Evolutionary conservation across 2,888 invertebrate genomes (phyloP).

Genomic region (Cheilosia vernalis): DNA sequence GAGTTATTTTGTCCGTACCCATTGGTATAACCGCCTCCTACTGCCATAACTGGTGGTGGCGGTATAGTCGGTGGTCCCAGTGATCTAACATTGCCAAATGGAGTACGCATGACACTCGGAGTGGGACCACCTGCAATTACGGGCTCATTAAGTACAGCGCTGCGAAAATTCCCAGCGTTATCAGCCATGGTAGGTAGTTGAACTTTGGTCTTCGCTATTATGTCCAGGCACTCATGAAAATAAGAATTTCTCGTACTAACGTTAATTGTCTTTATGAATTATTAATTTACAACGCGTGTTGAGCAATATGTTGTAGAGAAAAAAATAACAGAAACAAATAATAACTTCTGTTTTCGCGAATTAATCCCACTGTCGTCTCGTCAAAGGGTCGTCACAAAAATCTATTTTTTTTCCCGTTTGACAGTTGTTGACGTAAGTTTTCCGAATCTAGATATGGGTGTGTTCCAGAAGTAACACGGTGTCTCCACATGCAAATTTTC

Average conservation of each 20-base stretch:
- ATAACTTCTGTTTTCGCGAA: constrained; percentile 2
- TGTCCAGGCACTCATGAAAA: constrained; percentile 29
- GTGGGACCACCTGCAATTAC: constrained; percentile 76
- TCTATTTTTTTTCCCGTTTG: constrained; percentile 1
- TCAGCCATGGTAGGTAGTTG: constrained; percentile 71
- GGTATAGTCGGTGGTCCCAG: constrained; percentile 77
- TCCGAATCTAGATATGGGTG: too few species aligned
- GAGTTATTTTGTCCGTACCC: constrained; percentile 62
- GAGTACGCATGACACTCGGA: constrained; percentile 78
- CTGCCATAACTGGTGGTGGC: constrained; percentile 49
- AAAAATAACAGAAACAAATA: not conserved
- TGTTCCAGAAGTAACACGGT: too few species aligned
- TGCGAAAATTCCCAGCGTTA: constrained; percentile 78
- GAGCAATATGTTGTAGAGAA: not conserved
- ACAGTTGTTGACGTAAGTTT: constrained; percentile 5
- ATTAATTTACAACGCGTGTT: not conserved
- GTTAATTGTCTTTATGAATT: not conserved
- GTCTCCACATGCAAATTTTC: too few species aligned
- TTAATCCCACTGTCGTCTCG: constrained; percentile 9
- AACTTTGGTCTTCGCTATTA: constrained; percentile 43
- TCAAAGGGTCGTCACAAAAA: constrained; percentile 7
- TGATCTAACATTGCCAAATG: constrained; percentile 80
- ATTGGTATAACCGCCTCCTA: constrained; percentile 63
- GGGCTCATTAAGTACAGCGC: constrained; percentile 79
- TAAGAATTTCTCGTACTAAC: not conserved